These are phyloP conservation scores for Pipra filicauda DNA, from an alignment of 2,113 vertebrate genomes.

Conservation along the genomic window DNA sequence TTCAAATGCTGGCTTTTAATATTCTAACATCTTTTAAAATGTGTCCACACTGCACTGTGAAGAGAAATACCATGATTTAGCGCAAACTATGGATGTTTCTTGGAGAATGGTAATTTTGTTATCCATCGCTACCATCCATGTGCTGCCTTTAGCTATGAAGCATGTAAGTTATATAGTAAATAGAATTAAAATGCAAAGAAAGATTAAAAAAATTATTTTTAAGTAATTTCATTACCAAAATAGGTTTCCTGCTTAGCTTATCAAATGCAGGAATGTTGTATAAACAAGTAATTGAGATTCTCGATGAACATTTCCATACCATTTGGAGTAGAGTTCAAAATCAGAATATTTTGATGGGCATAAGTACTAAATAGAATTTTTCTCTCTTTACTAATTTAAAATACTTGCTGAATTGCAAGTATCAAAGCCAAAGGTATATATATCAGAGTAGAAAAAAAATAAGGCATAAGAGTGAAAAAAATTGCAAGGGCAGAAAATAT, in stretches of 20 bases:
- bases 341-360: background rate
- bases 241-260: background rate
- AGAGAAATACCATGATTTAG: conserved; percentile 58
- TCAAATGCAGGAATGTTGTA: background rate
- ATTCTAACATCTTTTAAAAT: background rate
- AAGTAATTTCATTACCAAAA: background rate
- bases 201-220: background rate
- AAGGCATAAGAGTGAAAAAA: background rate
- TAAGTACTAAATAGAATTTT: background rate
- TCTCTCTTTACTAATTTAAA: background rate
- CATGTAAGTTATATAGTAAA: conserved; percentile 6
- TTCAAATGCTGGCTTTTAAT: background rate
- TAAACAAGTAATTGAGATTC: background rate
- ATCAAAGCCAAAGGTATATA: background rate
- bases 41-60: conserved; percentile 27
- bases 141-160: conserved; percentile 25
- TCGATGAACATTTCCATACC: background rate
- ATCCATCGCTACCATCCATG: conserved; percentile 61
- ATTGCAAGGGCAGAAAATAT: background rate
- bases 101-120: background rate
- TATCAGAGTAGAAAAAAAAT: background rate
- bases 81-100: conserved; percentile 54
- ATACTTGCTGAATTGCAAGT: background rate
- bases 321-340: background rate
- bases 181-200: background rate